Base-by-base conservation (phyloP, 2,888 invertebrate species). In the Steinernema scapterisci region DNA sequence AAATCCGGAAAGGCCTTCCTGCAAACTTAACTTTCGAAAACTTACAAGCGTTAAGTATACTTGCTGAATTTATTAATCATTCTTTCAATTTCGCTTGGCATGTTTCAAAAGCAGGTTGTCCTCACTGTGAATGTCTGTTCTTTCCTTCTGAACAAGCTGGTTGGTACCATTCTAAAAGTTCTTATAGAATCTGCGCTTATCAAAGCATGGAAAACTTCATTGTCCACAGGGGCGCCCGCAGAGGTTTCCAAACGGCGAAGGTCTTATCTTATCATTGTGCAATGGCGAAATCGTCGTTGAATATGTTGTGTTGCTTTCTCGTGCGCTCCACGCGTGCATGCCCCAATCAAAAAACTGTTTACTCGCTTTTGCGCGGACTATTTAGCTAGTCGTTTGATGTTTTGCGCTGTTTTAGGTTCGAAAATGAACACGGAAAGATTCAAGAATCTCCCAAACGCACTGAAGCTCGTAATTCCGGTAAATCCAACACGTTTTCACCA, bases 381-480 rank as follows among this genome's bases (percentile, higher is more conserved):
- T 38, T 38, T 9, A 9, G 38, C 3, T 38, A 6, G 38, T 38
- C 38, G 38, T 3, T 63, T 9, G 16, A 63, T 31, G 3, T 9
- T 38, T 38, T 38, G 5, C 38, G 9, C 3, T 38, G 9, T 38
- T 38, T 38, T 9, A 38, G 38, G n/a, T 5, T 5, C 1, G 16
- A 25, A 27, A 31, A 63, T 75, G 44, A 75, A 74, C 45, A 16
- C 38, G 21, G 46, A 63, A n/a, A 44, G 75, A 43, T 70, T 75
- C 21, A 44, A 56, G 16, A 48, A 3, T 19, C 27, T 73, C 19
- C 75, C 75, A n/a, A 46, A 75, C 44, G 25, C 56, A 7, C 25
- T 75, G 7, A 75, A 75, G 21, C 38, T 73, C 21, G 51, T 38
- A 2, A 73, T 44, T 11, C 31, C 73, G 44, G 75, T 75, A 73